Conservation (phyloP, 2,888 invertebrate genomes). For the Sinopyrophorus schimmeli region DNA sequence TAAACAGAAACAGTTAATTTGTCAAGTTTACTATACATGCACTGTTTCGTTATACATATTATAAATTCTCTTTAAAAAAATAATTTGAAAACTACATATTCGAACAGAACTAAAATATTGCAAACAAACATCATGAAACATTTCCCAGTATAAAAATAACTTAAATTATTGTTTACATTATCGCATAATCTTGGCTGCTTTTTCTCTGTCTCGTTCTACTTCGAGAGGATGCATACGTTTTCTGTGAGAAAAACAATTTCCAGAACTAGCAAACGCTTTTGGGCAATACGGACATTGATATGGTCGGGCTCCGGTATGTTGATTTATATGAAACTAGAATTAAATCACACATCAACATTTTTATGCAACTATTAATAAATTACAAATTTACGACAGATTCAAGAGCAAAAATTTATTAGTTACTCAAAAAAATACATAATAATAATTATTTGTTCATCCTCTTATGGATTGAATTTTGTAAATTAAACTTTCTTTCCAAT, state of each 20-base stretch:
- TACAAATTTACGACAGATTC: too few relatives aligned
- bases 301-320: slow-evolving; percentile 73
- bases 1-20: slow-evolving; percentile 8
- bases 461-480: too few relatives aligned
- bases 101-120: slow-evolving; percentile 11
- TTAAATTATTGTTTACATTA: slow-evolving; percentile 46
- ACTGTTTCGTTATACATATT: not conserved
- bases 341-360: not conserved
- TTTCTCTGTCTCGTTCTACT: slow-evolving; percentile 60
- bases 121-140: slow-evolving; percentile 6
- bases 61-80: slow-evolving; percentile 10
- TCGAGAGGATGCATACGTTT: slow-evolving; percentile 72
- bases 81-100: slow-evolving; percentile 7
- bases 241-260: slow-evolving; percentile 74
- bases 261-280: slow-evolving; percentile 71
- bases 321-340: slow-evolving; percentile 69
- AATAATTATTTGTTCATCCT: too few relatives aligned
- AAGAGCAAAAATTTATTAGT: too few relatives aligned
- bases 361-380: too few relatives aligned
- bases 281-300: slow-evolving; percentile 76
- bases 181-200: slow-evolving; percentile 61
- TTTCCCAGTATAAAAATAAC: slow-evolving; percentile 12
- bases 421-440: too few relatives aligned
- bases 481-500: too few relatives aligned
- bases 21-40: not conserved